Evolutionary conservation across 1,140 invertebrate species (phyloP).

Genomic region (Limonius californicus): DNA sequence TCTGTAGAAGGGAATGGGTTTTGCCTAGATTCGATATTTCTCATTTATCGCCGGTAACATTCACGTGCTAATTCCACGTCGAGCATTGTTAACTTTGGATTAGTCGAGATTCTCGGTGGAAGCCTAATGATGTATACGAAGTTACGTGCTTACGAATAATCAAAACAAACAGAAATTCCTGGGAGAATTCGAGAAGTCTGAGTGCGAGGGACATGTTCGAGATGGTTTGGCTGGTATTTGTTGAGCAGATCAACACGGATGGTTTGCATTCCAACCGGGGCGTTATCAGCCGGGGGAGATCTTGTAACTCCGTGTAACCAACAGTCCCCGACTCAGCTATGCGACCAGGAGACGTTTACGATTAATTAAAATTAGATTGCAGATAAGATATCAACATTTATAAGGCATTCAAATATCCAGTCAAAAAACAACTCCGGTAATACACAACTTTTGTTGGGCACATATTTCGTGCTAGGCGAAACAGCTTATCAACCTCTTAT

Average conservation of each 20-base stretch:
- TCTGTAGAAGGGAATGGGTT: too few relatives aligned
- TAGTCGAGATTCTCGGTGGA: not conserved
- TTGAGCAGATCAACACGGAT: slow-evolving; percentile 33
- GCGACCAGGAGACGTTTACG: slow-evolving; percentile 35
- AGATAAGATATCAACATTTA: slow-evolving; percentile 35
- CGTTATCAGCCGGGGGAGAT: slow-evolving; percentile 32
- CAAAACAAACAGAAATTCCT: slow-evolving; percentile 12
- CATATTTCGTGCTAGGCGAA: not conserved
- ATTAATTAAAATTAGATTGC: slow-evolving; percentile 43
- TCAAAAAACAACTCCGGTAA: slow-evolving; percentile 4
- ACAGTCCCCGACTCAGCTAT: slow-evolving; percentile 32
- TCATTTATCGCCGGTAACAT: not conserved
- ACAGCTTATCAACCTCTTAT: not conserved
- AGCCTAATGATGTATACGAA: slow-evolving; percentile 5
- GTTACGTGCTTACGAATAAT: slow-evolving; percentile 14
- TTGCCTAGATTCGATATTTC: too few relatives aligned
- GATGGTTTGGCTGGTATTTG: slow-evolving; percentile 33
- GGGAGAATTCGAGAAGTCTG: slow-evolving; percentile 11
- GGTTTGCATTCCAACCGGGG: slow-evolving; percentile 30
- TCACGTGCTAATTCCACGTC: slow-evolving; percentile 1
- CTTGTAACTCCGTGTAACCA: slow-evolving; percentile 27
- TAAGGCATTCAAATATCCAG: not conserved
- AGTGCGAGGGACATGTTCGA: slow-evolving; percentile 20
- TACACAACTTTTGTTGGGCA: not conserved
- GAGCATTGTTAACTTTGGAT: slow-evolving; percentile 1